Evolutionary conservation across 92 coral and sea anemone species (phyloP).

Genomic region (Anthopleura xanthogrammica): DNA sequence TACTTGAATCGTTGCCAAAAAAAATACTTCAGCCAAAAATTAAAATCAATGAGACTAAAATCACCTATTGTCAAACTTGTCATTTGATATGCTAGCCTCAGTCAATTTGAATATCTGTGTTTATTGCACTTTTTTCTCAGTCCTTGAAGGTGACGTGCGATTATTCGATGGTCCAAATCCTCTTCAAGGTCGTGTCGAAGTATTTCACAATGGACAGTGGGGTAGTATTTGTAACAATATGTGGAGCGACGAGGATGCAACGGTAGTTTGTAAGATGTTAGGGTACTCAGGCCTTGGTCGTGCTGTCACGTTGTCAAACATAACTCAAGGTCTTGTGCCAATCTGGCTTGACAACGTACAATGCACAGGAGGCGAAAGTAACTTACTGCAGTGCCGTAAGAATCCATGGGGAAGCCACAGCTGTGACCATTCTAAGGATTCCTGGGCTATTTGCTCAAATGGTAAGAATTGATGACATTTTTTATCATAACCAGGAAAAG

Average conservation of each 20-base stretch:
- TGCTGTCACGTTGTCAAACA: not conserved
- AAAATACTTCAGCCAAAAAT: too few relatives aligned
- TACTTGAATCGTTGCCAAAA: too few relatives aligned
- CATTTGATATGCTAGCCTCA: too few relatives aligned
- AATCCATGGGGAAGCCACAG: not conserved
- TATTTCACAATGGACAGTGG: slow-evolving; percentile 1
- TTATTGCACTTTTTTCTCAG: not conserved
- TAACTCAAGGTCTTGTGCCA: not conserved
- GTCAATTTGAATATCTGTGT: too few relatives aligned
- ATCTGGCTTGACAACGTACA: not conserved
- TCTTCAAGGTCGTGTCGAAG: not conserved
- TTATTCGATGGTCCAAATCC: not conserved
- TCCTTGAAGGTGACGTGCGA: slow-evolving; percentile 21
- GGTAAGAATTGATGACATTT: not conserved
- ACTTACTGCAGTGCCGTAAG: not conserved
- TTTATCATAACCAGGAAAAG: too few relatives aligned
- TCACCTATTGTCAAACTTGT: too few relatives aligned
- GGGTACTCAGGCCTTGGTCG: not conserved
- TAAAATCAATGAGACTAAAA: too few relatives aligned
- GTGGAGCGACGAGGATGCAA: slow-evolving; percentile 6
- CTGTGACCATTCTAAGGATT: not conserved
- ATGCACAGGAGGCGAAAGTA: not conserved
- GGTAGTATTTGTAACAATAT: not conserved
- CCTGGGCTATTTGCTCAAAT: not conserved
- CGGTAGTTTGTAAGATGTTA: not conserved